Evolutionary conservation across 2,113 vertebrate species (phyloP).

Genomic region (Aplodontia rufa): DNA sequence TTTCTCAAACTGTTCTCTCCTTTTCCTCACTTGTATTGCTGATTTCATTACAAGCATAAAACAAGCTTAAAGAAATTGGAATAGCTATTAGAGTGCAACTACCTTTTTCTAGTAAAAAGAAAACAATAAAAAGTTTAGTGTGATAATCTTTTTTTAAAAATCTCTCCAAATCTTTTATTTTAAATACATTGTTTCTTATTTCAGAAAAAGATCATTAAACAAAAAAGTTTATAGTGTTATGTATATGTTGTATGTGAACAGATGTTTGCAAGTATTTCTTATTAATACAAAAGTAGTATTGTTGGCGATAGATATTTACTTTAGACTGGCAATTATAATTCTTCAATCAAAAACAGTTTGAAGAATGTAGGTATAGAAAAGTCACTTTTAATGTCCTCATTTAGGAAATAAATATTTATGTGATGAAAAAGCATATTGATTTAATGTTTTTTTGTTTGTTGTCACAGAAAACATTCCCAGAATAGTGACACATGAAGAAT

Average conservation of each 20-base stretch:
- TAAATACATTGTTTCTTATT: not conserved
- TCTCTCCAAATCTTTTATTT: not conserved
- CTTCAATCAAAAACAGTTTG: not conserved
- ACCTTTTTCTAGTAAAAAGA: not conserved
- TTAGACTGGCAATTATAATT: not conserved
- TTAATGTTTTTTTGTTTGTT: not conserved
- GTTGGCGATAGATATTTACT: not conserved
- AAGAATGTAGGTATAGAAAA: not conserved
- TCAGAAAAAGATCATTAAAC: not conserved
- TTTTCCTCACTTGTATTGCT: not conserved
- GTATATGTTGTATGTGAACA: not conserved
- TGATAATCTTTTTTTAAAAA: not conserved
- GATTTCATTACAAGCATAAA: not conserved
- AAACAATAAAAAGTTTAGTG: not conserved
- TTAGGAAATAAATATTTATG: not conserved
- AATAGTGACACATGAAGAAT: not conserved
- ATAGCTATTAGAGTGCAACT: not conserved
- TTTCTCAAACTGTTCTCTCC: not conserved
- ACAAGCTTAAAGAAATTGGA: not conserved
- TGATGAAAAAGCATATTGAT: not conserved
- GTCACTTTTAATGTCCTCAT: not conserved
- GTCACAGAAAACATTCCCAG: not conserved
- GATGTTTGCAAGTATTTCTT: not conserved
- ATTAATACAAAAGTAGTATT: not conserved
- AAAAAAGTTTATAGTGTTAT: not conserved